Evolutionary conservation across 2,797 vertebrate species (phyloP).

Genomic region (Falco cherrug): DNA sequence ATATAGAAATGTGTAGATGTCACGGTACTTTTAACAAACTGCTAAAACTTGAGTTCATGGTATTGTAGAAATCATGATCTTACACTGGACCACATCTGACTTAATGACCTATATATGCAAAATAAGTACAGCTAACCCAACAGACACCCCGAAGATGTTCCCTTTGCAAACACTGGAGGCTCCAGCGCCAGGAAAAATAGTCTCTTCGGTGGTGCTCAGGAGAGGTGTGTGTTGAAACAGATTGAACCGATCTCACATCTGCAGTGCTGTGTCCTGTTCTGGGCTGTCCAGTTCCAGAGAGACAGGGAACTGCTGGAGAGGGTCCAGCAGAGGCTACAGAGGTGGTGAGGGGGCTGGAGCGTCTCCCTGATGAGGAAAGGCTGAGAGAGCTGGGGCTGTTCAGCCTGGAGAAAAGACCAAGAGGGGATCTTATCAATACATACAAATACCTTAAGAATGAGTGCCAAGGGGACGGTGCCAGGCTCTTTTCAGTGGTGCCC

Average conservation of each 20-base stretch:
- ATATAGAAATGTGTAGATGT: neutral
- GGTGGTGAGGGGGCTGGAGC: too few relatives aligned
- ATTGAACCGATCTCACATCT: neutral
- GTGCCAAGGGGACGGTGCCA: too few relatives aligned
- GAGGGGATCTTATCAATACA: too few relatives aligned
- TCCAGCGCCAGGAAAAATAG: neutral
- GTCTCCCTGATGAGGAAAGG: too few relatives aligned
- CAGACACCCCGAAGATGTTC: neutral
- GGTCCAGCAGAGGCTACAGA: too few relatives aligned
- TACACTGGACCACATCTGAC: neutral
- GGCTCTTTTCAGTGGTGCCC: too few relatives aligned
- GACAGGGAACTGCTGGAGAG: too few relatives aligned
- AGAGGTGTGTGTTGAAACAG: neutral
- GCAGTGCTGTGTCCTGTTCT: too few relatives aligned
- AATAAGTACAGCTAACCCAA: neutral
- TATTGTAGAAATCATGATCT: neutral
- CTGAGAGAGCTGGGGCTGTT: too few relatives aligned
- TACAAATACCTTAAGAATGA: too few relatives aligned
- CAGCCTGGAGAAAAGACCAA: too few relatives aligned
- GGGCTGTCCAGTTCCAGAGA: too few relatives aligned
- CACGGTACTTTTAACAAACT: neutral
- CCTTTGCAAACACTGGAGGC: neutral
- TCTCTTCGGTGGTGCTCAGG: neutral
- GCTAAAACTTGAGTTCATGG: neutral
- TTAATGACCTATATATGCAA: neutral